Evolutionary conservation across 1,140 invertebrate genomes (phyloP), one percentile per base, ranked within the genome.

Genomic region (Drosophila virilis): DNA sequence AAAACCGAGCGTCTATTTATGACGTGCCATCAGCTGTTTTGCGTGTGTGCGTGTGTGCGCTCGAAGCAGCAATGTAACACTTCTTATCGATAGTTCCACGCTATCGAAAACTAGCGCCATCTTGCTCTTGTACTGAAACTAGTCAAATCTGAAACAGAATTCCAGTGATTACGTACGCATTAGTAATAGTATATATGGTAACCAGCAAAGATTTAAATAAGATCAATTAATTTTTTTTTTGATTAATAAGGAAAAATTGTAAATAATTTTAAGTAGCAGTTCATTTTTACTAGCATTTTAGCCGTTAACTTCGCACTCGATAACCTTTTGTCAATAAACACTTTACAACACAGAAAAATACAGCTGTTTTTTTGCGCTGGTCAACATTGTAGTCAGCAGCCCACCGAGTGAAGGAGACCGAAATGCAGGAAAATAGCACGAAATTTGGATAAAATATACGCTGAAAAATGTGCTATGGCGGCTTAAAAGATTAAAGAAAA

Each of bases 1-100:
- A 43, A 64, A 69, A 51, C 46, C 9, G 48, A 80, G 78, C 77
- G 79, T 80, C 74, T 78, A 76, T 83, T 82, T 83, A 76, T 65
- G 61, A 73, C 40, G 42, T 48, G 55, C 33, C 42, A 62, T 70
- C 79, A 80, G 74, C 77, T 79, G 77, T 50, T 67, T 51, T 59
- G 13, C 40, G 35, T 57, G 42, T 61, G 58, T 67, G 22, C 3
- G 22, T 22, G 22, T 22, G 22, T 28, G 22, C 22, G 22, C 22
- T 1, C 22, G 22, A 0, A 4, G 57, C 59, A 58, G 52, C 15
- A 67, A 22, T 58, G 69, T 51, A 58, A 43, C 1, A 22, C 32
- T 15, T 32, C 5, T 46, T 65, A 66, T 50, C 62, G 70, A 52
- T 66, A 55, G 17, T 12, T 12, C 9, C 12, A 7, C 40, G 6